A percentile compares a stretch with the other conserved stretches of the same genome.
Conservation (phyloP, 2,113 vertebrate species). For the Eulacestoma nigropectus region DNA sequence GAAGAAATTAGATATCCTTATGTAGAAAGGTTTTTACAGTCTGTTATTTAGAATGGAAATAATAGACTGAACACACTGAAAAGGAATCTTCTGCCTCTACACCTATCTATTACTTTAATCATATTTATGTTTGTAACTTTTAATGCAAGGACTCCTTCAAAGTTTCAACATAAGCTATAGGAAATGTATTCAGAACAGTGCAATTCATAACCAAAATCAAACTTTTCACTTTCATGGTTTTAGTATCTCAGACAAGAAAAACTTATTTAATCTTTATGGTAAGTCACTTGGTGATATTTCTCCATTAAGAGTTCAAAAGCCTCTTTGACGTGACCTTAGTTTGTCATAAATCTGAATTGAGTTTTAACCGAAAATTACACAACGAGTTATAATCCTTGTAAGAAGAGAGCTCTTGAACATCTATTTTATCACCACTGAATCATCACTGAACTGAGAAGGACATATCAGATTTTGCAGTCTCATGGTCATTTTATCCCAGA, state of each 20-base stretch:
- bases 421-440: background rate
- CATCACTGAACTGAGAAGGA: constrained; percentile 30
- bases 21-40: background rate
- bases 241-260: background rate
- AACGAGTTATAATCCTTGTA: background rate
- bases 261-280: background rate
- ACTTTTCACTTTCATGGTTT: background rate
- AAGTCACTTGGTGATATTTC: background rate
- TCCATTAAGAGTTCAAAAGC: background rate
- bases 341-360: background rate
- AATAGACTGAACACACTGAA: background rate
- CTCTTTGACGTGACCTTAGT: background rate
- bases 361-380: background rate
- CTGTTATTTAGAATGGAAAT: background rate
- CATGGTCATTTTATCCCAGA: background rate
- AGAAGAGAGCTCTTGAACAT: background rate
- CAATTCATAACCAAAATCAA: background rate
- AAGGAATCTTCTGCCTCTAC: background rate
- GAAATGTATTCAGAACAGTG: background rate
- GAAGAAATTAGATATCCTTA: background rate
- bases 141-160: background rate
- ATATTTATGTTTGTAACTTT: background rate
- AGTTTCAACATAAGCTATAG: background rate
- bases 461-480: background rate
- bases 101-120: background rate